These are phyloP conservation scores for Ichneumoninae sp. DNA, from an alignment of 2,888 invertebrate genomes.

Conservation along the genomic window DNA sequence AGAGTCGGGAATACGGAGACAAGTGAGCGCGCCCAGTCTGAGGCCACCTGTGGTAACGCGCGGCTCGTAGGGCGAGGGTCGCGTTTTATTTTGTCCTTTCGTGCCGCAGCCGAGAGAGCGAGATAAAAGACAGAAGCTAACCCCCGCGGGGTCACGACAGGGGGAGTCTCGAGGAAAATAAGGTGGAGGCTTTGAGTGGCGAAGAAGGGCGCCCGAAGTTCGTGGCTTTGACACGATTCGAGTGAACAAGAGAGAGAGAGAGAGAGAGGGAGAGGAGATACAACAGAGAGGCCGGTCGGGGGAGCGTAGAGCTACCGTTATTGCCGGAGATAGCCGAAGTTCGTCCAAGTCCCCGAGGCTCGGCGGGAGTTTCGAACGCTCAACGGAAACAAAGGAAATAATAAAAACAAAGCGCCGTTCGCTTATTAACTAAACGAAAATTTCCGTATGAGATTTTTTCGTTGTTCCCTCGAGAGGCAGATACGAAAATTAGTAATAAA, in stretches of 20 bases:
- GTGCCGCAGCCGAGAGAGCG: constrained; percentile 5
- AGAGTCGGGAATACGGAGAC: background rate
- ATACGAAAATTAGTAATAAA: no score
- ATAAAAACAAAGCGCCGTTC: no score
- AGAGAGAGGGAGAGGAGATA: background rate
- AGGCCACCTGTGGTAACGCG: constrained; percentile 42
- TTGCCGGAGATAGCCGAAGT: constrained; percentile 14
- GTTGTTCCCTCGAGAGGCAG: background rate
- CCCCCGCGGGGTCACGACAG: constrained; percentile 41
- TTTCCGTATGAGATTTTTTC: background rate
- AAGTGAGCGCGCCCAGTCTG: constrained; percentile 19
- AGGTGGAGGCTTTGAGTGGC: constrained; percentile 22
- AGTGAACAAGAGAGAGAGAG: background rate
- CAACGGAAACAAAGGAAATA: background rate
- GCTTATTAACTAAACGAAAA: no score
- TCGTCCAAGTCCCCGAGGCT: constrained; percentile 22
- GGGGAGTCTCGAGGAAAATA: constrained; percentile 39
- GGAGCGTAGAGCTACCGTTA: constrained; percentile 4
- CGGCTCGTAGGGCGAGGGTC: constrained; percentile 20
- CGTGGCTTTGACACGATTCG: constrained; percentile 25
- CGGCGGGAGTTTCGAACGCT: constrained; percentile 44
- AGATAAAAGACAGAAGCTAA: constrained; percentile 21
- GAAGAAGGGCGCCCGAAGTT: constrained; percentile 20
- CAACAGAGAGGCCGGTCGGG: background rate
- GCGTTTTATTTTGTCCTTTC: constrained; percentile 8